Percentiles rank a stretch among this genome's conserved stretches.
Evolutionary conservation across 1,140 invertebrate genomes (phyloP).

Genomic region (Trichogramma pretiosum): DNA sequence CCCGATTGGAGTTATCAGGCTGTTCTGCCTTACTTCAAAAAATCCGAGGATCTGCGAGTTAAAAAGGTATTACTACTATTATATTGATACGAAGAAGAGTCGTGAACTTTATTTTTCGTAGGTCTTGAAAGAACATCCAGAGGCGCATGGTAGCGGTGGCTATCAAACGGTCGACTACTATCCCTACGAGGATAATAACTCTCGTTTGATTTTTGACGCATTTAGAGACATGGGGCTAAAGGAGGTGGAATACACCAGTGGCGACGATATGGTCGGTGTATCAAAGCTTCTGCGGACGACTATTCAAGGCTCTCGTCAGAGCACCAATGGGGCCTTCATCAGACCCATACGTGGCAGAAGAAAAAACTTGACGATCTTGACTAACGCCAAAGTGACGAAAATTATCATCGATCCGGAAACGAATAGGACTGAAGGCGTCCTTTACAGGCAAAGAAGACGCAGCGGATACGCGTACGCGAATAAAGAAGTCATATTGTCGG

Average conservation of each 20-base stretch:
- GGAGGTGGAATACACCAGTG: neutral
- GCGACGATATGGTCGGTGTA: neutral
- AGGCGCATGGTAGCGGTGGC: neutral
- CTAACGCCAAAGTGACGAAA: neutral
- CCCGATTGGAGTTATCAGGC: slow-evolving; percentile 52
- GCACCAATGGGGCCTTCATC: slow-evolving; percentile 6
- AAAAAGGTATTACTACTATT: neutral
- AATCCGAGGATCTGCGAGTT: slow-evolving; percentile 32
- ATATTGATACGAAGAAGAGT: no score
- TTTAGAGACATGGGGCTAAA: neutral
- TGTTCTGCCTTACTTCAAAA: slow-evolving; percentile 48
- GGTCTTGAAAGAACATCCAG: neutral
- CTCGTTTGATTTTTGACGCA: neutral
- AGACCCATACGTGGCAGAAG: neutral
- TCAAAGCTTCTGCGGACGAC: neutral
- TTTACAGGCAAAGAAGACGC: slow-evolving; percentile 10
- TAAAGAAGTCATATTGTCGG: slow-evolving; percentile 59
- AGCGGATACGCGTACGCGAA: neutral
- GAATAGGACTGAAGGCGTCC: slow-evolving; percentile 3
- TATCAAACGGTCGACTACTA: neutral
- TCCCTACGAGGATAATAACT: neutral
- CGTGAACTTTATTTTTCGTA: no score
- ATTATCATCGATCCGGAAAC: slow-evolving; percentile 7
- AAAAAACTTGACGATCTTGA: neutral
- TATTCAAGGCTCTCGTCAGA: slow-evolving; percentile 1